Evolutionary conservation across 2,888 invertebrate genomes (phyloP).

Genomic region (Apeira syringaria): DNA sequence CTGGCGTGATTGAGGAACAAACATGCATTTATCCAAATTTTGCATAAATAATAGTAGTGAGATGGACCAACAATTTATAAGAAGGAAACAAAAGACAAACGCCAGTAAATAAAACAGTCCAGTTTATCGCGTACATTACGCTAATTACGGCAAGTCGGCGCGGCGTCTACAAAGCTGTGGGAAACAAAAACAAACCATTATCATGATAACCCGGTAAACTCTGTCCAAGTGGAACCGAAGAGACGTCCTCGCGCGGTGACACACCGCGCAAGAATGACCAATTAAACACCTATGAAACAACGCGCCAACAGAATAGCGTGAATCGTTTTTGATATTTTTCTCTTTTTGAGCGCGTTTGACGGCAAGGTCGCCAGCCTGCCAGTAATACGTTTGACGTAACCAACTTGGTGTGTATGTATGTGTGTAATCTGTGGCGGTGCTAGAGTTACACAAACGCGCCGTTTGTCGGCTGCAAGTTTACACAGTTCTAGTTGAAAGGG

Average conservation of each 20-base stretch:
- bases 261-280: slow-evolving; percentile 58
- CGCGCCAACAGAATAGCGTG: slow-evolving; percentile 40
- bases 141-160: slow-evolving; percentile 43
- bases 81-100: too few species aligned
- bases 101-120: slow-evolving; percentile 3
- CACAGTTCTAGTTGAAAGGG: slow-evolving; percentile 44
- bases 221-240: slow-evolving; percentile 32
- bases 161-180: slow-evolving; percentile 47
- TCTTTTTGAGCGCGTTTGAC: slow-evolving; percentile 35
- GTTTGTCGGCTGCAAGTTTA: slow-evolving; percentile 38
- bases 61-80: too few species aligned
- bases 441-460: slow-evolving; percentile 40
- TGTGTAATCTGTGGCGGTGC: slow-evolving; percentile 46
- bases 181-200: slow-evolving; percentile 63
- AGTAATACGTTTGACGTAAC: slow-evolving; percentile 50
- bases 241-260: slow-evolving; percentile 55
- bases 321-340: slow-evolving; percentile 43
- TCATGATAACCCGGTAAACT: slow-evolving; percentile 57
- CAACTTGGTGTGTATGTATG: slow-evolving; percentile 34
- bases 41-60: too few species aligned
- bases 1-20: too few species aligned
- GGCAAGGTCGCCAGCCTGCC: slow-evolving; percentile 48
- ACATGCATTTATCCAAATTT: too few species aligned
- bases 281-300: slow-evolving; percentile 12
- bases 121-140: slow-evolving; percentile 36